Evolutionary conservation across 2,113 vertebrate genomes (phyloP), one percentile per base, ranked within the genome.

Genomic region (Dendropsophus ebraccatus): DNA sequence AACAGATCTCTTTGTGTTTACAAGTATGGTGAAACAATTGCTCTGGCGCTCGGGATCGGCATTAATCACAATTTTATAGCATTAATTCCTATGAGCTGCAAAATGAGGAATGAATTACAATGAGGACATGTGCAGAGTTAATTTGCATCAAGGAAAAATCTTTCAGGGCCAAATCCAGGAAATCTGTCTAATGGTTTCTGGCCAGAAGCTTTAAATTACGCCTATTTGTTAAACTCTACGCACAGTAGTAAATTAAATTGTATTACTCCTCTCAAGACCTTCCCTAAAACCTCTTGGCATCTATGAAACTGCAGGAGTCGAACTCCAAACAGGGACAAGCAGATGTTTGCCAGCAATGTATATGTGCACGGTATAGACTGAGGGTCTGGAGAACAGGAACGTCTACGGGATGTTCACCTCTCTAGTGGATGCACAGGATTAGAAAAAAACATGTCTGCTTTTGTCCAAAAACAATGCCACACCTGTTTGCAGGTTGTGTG

Each of bases 171-270:
- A 84, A 73, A 84, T 73, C 82, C 82, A 84, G 82, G 52, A 84
- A 84, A 83, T 83, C 82, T 60, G 32, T 84, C 54, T 75, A 84
- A 84, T 84, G 69, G 69, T 84, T 84, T 84, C 82, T 84, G 82
- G 52, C 82, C 82, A 84, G 82, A 84, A 84, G 82, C 70, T 84
- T 84, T 84, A 84, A 84, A 84, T 84, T 84, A 84, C 70, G 56
- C 82, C 19, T 84, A 84, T 84, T 84, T 84, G 69, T 84, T 84
- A 74, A 84, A 84, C 52, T 84, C 58, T 60, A 84, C 52, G 37
- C 69, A 75, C 52, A 84, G 70, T 75, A 84, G 82, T 83, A 84
- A 84, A 84, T 84, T 84, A 84, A 84, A 73, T 84, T 84, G 82
- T 84, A 84, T 84, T 84, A 84, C 82, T 75, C 82, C n/a, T 35